These are phyloP conservation scores for Cerastis rubricosa DNA, from an alignment of 2,888 invertebrate species.

Conservation along the genomic window DNA sequence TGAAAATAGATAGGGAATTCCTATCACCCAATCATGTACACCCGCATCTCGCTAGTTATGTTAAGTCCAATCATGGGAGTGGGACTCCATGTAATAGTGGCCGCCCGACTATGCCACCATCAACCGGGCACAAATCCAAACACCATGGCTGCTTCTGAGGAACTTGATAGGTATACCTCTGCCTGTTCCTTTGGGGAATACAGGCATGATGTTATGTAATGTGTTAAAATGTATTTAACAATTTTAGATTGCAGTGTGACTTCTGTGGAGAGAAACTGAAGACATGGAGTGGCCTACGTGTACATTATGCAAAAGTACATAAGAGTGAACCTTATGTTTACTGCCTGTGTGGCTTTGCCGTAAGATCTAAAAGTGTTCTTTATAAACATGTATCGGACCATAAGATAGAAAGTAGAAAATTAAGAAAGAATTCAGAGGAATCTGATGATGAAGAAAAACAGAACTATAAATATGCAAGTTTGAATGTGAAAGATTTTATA, in stretches of 20 bases:
- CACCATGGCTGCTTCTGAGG: too few relatives aligned
- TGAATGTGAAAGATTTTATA: slow-evolving; percentile 84
- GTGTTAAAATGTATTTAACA: neutral
- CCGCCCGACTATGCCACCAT: too few relatives aligned
- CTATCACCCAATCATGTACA: too few relatives aligned
- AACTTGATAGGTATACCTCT: too few relatives aligned
- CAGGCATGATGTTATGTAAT: too few relatives aligned
- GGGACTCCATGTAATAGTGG: too few relatives aligned
- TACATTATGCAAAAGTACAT: slow-evolving; percentile 80
- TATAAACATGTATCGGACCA: slow-evolving; percentile 87
- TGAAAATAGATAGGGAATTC: neutral
- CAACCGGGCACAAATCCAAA: too few relatives aligned
- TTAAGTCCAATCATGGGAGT: too few relatives aligned
- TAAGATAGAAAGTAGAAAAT: slow-evolving; percentile 79
- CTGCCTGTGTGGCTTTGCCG: slow-evolving; percentile 84
- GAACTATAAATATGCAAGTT: slow-evolving; percentile 76
- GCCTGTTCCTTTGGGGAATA: too few relatives aligned
- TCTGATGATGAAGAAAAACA: slow-evolving; percentile 73
- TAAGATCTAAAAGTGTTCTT: slow-evolving; percentile 83
- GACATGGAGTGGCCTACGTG: slow-evolving; percentile 79
- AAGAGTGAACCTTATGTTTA: slow-evolving; percentile 80
- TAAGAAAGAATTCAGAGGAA: slow-evolving; percentile 69
- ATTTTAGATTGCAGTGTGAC: slow-evolving; percentile 80
- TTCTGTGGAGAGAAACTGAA: slow-evolving; percentile 79
- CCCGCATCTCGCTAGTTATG: too few relatives aligned